Conservation (phyloP, 2,113 vertebrate genomes). For the Probosciger aterrimus region DNA sequence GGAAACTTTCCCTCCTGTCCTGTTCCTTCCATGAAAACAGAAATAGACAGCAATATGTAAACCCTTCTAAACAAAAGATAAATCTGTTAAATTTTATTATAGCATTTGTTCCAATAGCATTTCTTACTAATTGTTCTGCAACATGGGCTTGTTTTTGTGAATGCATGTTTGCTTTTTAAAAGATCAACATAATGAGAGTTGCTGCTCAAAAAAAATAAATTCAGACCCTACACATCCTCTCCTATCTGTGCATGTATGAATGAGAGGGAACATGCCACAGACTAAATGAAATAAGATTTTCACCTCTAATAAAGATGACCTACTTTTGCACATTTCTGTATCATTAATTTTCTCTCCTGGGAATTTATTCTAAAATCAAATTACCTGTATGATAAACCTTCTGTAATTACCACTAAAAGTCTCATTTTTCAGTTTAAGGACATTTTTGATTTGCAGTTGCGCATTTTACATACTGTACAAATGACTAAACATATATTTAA, state of each 20-base stretch:
- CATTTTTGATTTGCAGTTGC: constrained; percentile 11
- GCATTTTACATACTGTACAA: constrained; percentile 18
- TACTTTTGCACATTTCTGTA: not conserved
- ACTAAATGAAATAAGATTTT: not conserved
- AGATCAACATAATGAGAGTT: not conserved
- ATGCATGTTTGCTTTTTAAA: not conserved
- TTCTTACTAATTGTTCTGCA: not conserved
- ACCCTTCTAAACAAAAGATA: not conserved
- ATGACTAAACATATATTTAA: constrained; percentile 69
- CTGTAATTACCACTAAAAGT: constrained; percentile 24
- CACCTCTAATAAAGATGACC: not conserved
- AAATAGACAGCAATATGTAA: not conserved
- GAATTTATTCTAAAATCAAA: constrained; percentile 49
- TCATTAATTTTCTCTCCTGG: not conserved
- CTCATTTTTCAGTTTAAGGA: constrained; percentile 48
- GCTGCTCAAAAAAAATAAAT: constrained; percentile 37
- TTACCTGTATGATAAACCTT: constrained; percentile 7
- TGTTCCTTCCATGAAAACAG: not conserved
- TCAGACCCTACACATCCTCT: not conserved
- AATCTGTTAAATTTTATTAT: not conserved
- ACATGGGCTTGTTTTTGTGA: not conserved
- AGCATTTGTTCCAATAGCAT: not conserved
- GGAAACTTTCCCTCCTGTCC: not conserved
- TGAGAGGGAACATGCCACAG: not conserved
- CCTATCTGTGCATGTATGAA: not conserved